Evolutionary conservation across 2,113 vertebrate species (phyloP).

Genomic region (Brachypodius melanocephalos): DNA sequence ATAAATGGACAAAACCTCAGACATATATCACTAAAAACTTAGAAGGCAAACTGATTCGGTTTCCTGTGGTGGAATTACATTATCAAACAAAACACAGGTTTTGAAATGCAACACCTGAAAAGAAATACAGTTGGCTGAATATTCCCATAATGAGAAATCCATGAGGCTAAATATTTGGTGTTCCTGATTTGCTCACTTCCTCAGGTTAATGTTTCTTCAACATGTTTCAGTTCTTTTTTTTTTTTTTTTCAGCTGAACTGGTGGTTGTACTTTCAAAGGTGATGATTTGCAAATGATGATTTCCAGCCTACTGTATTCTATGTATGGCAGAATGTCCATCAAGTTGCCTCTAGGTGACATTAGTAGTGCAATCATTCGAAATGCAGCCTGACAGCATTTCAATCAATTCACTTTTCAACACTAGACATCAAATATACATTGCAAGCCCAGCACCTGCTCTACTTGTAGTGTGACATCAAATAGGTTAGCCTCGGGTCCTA

Average conservation of each 20-base stretch:
- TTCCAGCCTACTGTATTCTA: constrained; percentile 54
- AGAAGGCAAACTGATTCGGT: not conserved
- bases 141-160: constrained; percentile 53
- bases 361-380: constrained; percentile 56
- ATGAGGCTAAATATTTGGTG: constrained; percentile 35
- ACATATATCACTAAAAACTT: not conserved
- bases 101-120: constrained; percentile 11
- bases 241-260: not conserved
- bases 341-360: constrained; percentile 58
- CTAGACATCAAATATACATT: constrained; percentile 53
- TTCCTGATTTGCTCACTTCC: constrained; percentile 48
- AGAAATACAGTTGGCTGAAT: constrained; percentile 40
- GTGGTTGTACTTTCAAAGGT: constrained; percentile 50
- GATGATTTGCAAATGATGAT: constrained; percentile 70
- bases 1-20: not conserved
- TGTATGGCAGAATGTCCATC: constrained; percentile 57
- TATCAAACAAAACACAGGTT: constrained; percentile 22
- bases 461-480: constrained; percentile 13
- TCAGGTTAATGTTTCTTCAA: constrained; percentile 64
- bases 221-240: constrained; percentile 32
- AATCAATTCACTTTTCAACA: constrained; percentile 62
- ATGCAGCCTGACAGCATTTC: constrained; percentile 64
- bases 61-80: not conserved
- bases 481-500: not conserved
- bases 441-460: constrained; percentile 29